Evolutionary conservation across 2,797 vertebrate species (phyloP).

Genomic region (Thripadectes ignobilis): DNA sequence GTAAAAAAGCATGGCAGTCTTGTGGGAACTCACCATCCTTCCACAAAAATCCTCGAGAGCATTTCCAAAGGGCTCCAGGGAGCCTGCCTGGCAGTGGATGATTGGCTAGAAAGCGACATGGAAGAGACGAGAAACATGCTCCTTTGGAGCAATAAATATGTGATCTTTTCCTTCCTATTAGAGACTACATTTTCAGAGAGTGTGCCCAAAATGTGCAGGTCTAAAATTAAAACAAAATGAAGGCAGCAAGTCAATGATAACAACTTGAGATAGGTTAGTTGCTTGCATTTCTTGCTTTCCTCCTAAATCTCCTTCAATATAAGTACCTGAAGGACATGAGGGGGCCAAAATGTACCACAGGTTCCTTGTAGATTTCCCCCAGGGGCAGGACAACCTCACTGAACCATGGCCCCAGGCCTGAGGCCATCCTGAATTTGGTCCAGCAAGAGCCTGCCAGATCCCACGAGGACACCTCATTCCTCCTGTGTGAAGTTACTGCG

Average conservation of each 20-base stretch:
- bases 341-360: accelerated
- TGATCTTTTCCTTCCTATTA: not conserved
- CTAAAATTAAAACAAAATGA: not conserved
- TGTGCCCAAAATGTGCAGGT: accelerated
- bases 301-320: not conserved
- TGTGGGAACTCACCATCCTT: not conserved
- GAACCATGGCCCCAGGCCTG: accelerated
- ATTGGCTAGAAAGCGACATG: not conserved
- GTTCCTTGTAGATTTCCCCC: not conserved
- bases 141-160: not conserved
- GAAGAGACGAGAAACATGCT: not conserved
- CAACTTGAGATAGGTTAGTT: not conserved
- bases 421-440: not conserved
- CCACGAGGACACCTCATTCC: not conserved
- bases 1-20: not conserved
- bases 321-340: accelerated
- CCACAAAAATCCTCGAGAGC: not conserved
- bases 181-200: not conserved
- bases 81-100: not conserved
- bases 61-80: not conserved
- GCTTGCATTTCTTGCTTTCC: not conserved
- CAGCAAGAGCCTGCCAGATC: not conserved
- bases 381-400: not conserved
- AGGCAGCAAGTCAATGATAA: not conserved
- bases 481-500: not conserved